Evolutionary conservation across 2,888 invertebrate genomes (phyloP).

Genomic region (Cylindroiulus punctatus): DNA sequence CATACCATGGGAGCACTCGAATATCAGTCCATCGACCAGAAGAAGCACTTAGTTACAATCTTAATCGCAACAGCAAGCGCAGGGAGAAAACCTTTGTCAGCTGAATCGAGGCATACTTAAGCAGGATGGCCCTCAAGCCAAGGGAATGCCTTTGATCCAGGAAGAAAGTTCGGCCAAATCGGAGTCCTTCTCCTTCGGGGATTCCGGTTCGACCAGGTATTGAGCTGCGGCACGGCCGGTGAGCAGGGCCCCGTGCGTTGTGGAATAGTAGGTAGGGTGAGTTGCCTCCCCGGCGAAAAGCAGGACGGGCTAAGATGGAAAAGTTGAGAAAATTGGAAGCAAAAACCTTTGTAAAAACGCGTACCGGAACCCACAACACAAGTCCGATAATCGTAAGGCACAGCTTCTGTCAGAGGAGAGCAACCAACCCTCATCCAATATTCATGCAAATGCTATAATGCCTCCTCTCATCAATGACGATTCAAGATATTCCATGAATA

Average conservation of each 20-base stretch:
- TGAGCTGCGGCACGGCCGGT: constrained; percentile 86
- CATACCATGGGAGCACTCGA: no score
- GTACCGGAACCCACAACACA: constrained; percentile 8
- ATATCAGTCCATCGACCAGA: no score
- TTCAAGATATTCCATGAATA: no score
- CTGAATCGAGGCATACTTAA: background rate
- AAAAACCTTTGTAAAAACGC: background rate
- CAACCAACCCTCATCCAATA: no score
- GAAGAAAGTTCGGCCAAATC: constrained; percentile 83
- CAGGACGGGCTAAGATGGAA: constrained; percentile 75
- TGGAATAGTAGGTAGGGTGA: constrained; percentile 93
- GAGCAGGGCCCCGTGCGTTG: constrained; percentile 92
- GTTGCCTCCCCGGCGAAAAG: constrained; percentile 96
- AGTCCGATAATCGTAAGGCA: no score
- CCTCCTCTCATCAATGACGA: no score
- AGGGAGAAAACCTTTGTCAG: background rate
- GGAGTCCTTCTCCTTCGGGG: constrained; percentile 44
- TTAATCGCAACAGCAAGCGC: no score
- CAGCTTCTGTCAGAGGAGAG: no score
- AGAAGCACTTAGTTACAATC: no score
- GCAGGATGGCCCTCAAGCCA: constrained; percentile 69
- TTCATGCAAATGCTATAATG: background rate
- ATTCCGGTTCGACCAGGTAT: constrained; percentile 67
- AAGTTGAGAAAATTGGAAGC: constrained; percentile 8
- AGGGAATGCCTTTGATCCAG: constrained; percentile 87